Percentiles rank a stretch among this genome's conserved stretches.
Evolutionary conservation across 2,888 invertebrate genomes (phyloP).

Genomic region (Macroteleia sp.): DNA sequence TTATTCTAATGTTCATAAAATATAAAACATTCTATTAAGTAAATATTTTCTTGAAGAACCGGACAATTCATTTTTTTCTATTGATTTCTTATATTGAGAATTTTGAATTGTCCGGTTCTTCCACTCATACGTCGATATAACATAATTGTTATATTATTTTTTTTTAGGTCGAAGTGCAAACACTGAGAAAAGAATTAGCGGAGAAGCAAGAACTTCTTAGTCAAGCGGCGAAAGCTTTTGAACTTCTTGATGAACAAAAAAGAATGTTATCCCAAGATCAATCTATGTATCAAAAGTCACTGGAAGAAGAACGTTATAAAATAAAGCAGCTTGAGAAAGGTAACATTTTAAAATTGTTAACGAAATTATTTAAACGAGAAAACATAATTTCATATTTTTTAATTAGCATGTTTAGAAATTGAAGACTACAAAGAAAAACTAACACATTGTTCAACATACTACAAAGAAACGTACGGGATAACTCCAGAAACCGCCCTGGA

Average conservation of each 20-base stretch:
- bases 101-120: too few relatives aligned
- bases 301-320: constrained; percentile 75
- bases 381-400: too few relatives aligned
- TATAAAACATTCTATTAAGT: too few relatives aligned
- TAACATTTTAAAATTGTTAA: constrained; percentile 33
- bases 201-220: constrained; percentile 94
- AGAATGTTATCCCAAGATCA: constrained; percentile 82
- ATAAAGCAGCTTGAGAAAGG: constrained; percentile 77
- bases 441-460: constrained; percentile 73
- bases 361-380: too few relatives aligned
- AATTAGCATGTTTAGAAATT: not conserved
- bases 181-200: constrained; percentile 89
- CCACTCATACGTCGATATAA: too few relatives aligned
- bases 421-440: constrained; percentile 73
- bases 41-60: too few relatives aligned
- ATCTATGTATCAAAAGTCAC: constrained; percentile 76
- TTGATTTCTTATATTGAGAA: too few relatives aligned
- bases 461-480: constrained; percentile 77
- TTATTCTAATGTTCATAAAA: too few relatives aligned
- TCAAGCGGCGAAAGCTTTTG: constrained; percentile 93
- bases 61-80: too few relatives aligned
- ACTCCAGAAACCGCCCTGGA: constrained; percentile 78
- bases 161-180: constrained; percentile 92
- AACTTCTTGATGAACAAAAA: constrained; percentile 88
- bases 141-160: too few relatives aligned